Percentiles rank a stretch among this genome's conserved stretches.
These are phyloP conservation scores for Agriopis leucophaearia DNA, from an alignment of 2,888 invertebrate genomes.

Conservation along the genomic window DNA sequence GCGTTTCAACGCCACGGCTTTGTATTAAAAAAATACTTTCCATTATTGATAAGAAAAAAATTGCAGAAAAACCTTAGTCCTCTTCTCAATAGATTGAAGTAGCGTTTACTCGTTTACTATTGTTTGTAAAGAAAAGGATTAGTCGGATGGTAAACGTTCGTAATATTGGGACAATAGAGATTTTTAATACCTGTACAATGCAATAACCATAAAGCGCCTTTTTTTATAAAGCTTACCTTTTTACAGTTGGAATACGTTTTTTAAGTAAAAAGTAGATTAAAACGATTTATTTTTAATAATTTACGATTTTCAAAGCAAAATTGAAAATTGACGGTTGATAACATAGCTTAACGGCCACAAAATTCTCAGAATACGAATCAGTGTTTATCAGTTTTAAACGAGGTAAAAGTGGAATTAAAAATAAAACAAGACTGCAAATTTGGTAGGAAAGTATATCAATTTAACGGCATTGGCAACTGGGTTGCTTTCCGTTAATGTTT, in stretches of 20 bases:
- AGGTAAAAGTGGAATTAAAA: slow-evolving; percentile 5
- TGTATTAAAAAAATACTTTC: slow-evolving; percentile 11
- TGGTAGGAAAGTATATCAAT: slow-evolving; percentile 32
- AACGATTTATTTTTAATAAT: background rate
- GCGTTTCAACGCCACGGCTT: slow-evolving; percentile 5
- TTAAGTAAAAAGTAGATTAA: background rate
- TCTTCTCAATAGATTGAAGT: slow-evolving; percentile 53
- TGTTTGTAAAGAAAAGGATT: slow-evolving; percentile 65
- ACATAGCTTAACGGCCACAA: background rate
- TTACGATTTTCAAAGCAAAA: too few relatives aligned
- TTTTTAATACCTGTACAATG: slow-evolving; percentile 23
- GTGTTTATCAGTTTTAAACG: background rate
- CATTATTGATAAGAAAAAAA: slow-evolving; percentile 15
- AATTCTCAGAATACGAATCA: background rate
- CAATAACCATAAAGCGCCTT: slow-evolving; percentile 5
- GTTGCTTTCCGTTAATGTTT: slow-evolving; percentile 53
- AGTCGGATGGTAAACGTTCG: slow-evolving; percentile 36
- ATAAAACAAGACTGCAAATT: slow-evolving; percentile 16
- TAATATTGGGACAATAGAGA: slow-evolving; percentile 33
- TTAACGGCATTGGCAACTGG: slow-evolving; percentile 49
- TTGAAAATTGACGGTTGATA: too few relatives aligned
- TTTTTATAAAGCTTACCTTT: slow-evolving; percentile 10
- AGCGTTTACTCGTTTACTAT: slow-evolving; percentile 54
- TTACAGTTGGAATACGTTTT: slow-evolving; percentile 8
- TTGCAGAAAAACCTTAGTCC: slow-evolving; percentile 32